These are phyloP conservation scores for Cydia amplana DNA, from an alignment of 1,140 invertebrate genomes.

Conservation along the genomic window DNA sequence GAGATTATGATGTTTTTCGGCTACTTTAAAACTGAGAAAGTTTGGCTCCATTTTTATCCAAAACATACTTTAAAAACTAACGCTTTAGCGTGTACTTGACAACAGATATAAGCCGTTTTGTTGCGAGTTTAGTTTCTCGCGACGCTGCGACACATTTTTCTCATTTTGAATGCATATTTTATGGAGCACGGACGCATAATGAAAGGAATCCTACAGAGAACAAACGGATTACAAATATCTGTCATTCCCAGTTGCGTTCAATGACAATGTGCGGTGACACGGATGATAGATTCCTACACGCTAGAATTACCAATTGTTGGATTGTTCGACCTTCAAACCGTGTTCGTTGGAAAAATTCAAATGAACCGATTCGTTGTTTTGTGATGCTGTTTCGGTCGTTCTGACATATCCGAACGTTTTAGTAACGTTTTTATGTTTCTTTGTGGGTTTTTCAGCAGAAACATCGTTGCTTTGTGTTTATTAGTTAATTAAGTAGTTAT, in stretches of 20 bases:
- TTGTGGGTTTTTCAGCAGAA: too few species aligned
- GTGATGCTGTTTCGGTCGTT: slow-evolving; percentile 15
- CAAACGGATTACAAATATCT: slow-evolving; percentile 60
- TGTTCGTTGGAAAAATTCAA: slow-evolving; percentile 16
- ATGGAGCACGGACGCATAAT: slow-evolving; percentile 69
- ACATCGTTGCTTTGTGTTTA: too few species aligned
- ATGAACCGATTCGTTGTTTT: slow-evolving; percentile 14
- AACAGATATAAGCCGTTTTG: slow-evolving; percentile 36
- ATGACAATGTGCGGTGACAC: slow-evolving; percentile 27
- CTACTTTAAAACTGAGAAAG: slow-evolving; percentile 35
- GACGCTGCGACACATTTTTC: slow-evolving; percentile 73
- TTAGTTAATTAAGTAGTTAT: too few species aligned
- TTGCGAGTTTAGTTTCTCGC: slow-evolving; percentile 38
- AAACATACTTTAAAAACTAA: not conserved
- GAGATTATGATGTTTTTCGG: slow-evolving; percentile 66
- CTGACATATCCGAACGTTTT: not conserved
- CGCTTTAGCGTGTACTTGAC: not conserved
- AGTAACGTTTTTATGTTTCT: not conserved
- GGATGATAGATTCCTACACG: slow-evolving; percentile 26
- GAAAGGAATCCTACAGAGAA: slow-evolving; percentile 61
- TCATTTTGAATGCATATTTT: slow-evolving; percentile 76
- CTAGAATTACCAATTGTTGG: slow-evolving; percentile 19
- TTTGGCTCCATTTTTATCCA: not conserved
- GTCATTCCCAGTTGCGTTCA: slow-evolving; percentile 20
- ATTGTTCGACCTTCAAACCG: slow-evolving; percentile 12